Evolutionary conservation across 2,888 invertebrate genomes (phyloP), one percentile per base, ranked within the genome.

Genomic region (Diaprepes abbreviatus): DNA sequence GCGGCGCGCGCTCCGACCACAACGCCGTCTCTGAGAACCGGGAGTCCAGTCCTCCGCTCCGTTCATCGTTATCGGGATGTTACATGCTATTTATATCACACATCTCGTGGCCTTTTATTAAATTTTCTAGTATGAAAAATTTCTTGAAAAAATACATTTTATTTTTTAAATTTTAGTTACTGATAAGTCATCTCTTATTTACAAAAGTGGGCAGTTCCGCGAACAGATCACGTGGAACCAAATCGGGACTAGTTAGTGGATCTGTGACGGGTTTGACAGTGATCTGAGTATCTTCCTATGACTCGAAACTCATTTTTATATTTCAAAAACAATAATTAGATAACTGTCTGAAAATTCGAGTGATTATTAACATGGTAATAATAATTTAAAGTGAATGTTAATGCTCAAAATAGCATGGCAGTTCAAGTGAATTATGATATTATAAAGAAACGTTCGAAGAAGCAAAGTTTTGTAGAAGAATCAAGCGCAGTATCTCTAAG

Each of bases 21-120:
- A 59, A 55, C 59, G 66, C 59, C 65, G 60, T 52, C 62, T 64
- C 65, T 31, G 52, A 35, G 52, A 52, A 58, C 66, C 70, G 62
- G 66, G 66, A 66, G 62, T 57, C 70, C 57, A 66, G 66, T 62
- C 35, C 65, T 38, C 16, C 52, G 64, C 59, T 63, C 58, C 38
- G 59, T 35, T 43, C 43, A 31, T 55, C 62, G 36, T 45, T n/a
- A 60, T 35, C 40, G 62, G 50, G 33, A 62, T 67, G 67, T 67
- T 45, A 52, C 58, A 35, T 58, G 63, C 57, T 21, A 19, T 40
- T 50, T 31, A 28, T n/a, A 31, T 9, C 0, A 17, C 28, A 17
- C 5, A 43, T 16, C 60, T 60, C 60, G 50, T 45, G 19, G 9
- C 28, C 24, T 17, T 6, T 14, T 33, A 21, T 10, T 55, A 10